phyloP scores from a whole-genome alignment of 1,140 invertebrate genomes.

The Phocides pigmalion region DNA sequence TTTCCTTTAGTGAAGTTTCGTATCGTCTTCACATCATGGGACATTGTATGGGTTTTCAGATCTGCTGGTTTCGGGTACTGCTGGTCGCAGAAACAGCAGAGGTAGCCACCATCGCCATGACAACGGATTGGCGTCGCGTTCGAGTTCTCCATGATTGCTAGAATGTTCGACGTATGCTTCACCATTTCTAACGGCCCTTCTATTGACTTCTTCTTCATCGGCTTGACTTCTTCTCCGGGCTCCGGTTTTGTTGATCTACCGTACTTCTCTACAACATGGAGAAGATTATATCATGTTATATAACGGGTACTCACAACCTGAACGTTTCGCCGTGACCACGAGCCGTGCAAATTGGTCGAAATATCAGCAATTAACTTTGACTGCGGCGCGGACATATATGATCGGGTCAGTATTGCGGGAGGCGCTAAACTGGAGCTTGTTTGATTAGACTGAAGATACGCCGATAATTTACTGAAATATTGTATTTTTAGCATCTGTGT shows the following conservation, averaged over 20 bases:
- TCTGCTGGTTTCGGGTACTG: conserved; percentile 44
- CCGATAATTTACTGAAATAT: no score
- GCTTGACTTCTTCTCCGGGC: neutral
- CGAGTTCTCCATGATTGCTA: conserved; percentile 45
- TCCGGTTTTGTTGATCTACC: neutral
- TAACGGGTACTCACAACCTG: no score
- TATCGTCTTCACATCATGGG: conserved; percentile 36
- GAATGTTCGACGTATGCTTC: conserved; percentile 53
- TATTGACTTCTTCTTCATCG: conserved; percentile 7
- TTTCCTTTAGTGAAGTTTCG: conserved; percentile 35
- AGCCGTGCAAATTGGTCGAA: no score
- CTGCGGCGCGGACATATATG: no score
- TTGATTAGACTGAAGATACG: no score
- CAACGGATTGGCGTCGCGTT: conserved; percentile 54
- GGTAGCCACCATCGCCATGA: conserved; percentile 41
- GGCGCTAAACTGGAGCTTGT: no score
- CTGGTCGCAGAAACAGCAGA: conserved; percentile 48
- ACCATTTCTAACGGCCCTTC: conserved; percentile 36
- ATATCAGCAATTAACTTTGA: no score
- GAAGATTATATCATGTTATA: no score
- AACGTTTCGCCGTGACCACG: no score
- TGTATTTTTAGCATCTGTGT: no score
- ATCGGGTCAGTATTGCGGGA: no score
- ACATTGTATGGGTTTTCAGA: conserved; percentile 45
- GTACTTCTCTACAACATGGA: neutral